These are phyloP conservation scores for Passerina amoena DNA, from an alignment of 2,113 vertebrate species.

Conservation along the genomic window DNA sequence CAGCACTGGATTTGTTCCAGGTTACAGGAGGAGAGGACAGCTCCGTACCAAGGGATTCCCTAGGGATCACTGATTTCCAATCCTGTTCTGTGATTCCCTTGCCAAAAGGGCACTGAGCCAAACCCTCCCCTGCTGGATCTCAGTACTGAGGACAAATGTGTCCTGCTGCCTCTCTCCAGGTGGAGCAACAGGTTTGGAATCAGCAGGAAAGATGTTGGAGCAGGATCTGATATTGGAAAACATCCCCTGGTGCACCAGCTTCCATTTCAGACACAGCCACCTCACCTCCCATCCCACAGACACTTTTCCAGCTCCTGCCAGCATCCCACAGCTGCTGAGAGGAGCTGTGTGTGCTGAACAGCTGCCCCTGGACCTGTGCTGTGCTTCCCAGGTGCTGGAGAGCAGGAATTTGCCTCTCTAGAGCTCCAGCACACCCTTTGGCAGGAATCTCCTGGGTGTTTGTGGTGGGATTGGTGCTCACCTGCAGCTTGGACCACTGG, in stretches of 20 bases:
- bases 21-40: neutral
- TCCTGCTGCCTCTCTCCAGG: neutral
- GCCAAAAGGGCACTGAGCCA: neutral
- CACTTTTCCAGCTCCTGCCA: neutral
- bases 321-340: neutral
- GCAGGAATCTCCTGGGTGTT: neutral
- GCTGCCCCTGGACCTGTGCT: neutral
- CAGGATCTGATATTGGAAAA: neutral
- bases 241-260: neutral
- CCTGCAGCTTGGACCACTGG: conserved; percentile 98
- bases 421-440: neutral
- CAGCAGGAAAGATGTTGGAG: neutral
- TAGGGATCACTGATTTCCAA: neutral
- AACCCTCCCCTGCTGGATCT: neutral
- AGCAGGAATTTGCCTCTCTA: neutral
- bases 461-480: neutral
- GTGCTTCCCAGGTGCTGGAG: neutral
- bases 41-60: neutral
- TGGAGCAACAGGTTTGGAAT: neutral
- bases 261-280: neutral
- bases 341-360: neutral
- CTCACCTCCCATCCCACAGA: neutral
- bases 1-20: neutral
- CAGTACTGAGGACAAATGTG: neutral
- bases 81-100: neutral